Conservation (phyloP, 2,113 vertebrate genomes). For the Abramis brama region DNA sequence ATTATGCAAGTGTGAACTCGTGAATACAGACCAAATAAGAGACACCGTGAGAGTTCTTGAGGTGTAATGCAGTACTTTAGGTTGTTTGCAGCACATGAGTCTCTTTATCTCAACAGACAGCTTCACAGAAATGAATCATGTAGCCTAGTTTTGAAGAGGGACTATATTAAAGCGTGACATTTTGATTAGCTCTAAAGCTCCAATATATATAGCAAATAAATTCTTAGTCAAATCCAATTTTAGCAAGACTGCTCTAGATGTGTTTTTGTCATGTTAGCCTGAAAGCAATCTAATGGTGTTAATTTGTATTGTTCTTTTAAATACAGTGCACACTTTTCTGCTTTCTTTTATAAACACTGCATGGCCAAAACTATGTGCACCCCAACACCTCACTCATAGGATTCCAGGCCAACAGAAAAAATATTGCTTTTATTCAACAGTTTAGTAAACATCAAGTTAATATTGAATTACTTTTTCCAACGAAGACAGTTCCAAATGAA, state of each 20-base stretch:
- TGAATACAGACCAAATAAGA: not conserved
- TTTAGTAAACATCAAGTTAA: no score
- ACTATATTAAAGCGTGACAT: not conserved
- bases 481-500: not conserved
- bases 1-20: no score
- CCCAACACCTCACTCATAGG: no score
- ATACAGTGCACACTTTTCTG: not conserved
- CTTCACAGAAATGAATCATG: not conserved
- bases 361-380: not conserved
- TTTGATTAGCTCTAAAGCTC: not conserved
- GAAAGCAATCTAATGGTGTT: not conserved
- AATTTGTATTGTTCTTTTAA: not conserved
- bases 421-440: no score
- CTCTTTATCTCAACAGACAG: not conserved
- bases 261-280: not conserved
- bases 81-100: not conserved
- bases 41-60: not conserved
- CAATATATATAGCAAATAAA: not conserved
- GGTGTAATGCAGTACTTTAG: not conserved
- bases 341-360: not conserved
- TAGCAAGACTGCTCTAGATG: no score
- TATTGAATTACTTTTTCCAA: no score
- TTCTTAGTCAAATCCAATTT: not conserved
- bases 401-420: no score
- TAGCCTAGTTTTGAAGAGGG: not conserved